Base-by-base conservation (phyloP, 2,113 vertebrate species). In the Saguinus midas region DNA sequence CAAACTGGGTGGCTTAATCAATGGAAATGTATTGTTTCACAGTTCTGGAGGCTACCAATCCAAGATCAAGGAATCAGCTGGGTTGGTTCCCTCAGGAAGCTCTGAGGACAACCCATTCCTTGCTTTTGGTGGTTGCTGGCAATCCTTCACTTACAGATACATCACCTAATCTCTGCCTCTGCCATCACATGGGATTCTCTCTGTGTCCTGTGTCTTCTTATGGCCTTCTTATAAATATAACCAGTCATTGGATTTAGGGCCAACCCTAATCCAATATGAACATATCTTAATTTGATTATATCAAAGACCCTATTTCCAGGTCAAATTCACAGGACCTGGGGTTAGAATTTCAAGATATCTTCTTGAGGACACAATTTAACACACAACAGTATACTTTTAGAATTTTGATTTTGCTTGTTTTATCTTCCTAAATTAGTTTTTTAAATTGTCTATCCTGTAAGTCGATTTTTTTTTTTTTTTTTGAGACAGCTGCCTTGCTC, bases 381-480 rank as follows among this genome's bases (percentile, higher is more conserved):
- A 45, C 20, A 73, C 11, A 82, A 43, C 4, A 79, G 21, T 29
- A 79, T 95, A 80, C 55, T 92, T 96, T 57, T 58, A 7, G 45
- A 84, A 80, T 91, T 93, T 83, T 94, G 37, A 58, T 81, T 64
- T 55, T 58, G 73, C 40, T 76, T 96, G 78, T 73, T 90, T 94
- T 85, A 58, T 96, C 96, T 92, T 96, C 91, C 78, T 91, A 72
- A 96, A 82, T 80, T 92, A 76, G 14, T 94, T 95, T 68, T 92
- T 91, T 2, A 81, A 81, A 66, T 76, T 21, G 12, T 86, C n/a
- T 87, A 48, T 88, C 43, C 55, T 68, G 61, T 94, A 91, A 72
- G n/a, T n/a, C n/a, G n/a, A n/a, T n/a, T n/a, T n/a, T n/a, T n/a
- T n/a, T n/a, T n/a, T n/a, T n/a, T 50, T 50, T 52, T 52, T 52